A percentile compares a stretch with the other conserved stretches of the same genome.
phyloP scores from a whole-genome alignment of 2,888 invertebrate species.

The Arge pagana region DNA sequence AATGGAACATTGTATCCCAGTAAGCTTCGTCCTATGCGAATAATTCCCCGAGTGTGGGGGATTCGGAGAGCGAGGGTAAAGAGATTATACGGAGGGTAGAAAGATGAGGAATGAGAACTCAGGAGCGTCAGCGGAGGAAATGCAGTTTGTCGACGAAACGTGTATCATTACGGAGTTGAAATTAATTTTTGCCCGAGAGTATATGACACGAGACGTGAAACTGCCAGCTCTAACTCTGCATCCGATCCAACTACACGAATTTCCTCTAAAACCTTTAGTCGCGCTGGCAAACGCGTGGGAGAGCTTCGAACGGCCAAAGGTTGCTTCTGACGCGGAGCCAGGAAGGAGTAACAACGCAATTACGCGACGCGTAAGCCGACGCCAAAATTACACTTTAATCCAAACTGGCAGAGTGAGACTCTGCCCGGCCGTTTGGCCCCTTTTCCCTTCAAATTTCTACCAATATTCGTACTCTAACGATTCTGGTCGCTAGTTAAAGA shows the following conservation, averaged over 20 bases:
- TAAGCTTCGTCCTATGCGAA: no score
- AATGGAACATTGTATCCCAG: no score
- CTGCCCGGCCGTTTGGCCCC: slow-evolving; percentile 15
- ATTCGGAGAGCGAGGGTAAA: no score
- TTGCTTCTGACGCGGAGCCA: no score
- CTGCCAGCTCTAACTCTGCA: slow-evolving; percentile 44
- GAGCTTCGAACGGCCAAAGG: slow-evolving; percentile 21
- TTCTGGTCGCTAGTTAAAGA: slow-evolving; percentile 11
- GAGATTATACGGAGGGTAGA: no score
- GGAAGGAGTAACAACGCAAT: slow-evolving; percentile 52
- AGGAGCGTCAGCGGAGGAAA: slow-evolving; percentile 24
- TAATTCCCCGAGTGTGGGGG: no score
- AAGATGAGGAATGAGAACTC: slow-evolving; percentile 6
- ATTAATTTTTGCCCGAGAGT: slow-evolving; percentile 43
- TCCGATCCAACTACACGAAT: slow-evolving; percentile 51
- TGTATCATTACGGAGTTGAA: slow-evolving; percentile 40
- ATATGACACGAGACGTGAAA: slow-evolving; percentile 33
- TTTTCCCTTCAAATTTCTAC: slow-evolving; percentile 17
- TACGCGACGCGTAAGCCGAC: slow-evolving; percentile 51
- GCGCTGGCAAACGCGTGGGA: slow-evolving; percentile 25
- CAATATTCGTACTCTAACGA: slow-evolving; percentile 6
- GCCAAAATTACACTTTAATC: slow-evolving; percentile 53
- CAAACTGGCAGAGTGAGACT: slow-evolving; percentile 26
- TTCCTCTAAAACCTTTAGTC: slow-evolving; percentile 44
- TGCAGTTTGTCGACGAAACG: slow-evolving; percentile 22